phyloP scores from a whole-genome alignment of 2,797 vertebrate species.

The Brotula barbata region DNA sequence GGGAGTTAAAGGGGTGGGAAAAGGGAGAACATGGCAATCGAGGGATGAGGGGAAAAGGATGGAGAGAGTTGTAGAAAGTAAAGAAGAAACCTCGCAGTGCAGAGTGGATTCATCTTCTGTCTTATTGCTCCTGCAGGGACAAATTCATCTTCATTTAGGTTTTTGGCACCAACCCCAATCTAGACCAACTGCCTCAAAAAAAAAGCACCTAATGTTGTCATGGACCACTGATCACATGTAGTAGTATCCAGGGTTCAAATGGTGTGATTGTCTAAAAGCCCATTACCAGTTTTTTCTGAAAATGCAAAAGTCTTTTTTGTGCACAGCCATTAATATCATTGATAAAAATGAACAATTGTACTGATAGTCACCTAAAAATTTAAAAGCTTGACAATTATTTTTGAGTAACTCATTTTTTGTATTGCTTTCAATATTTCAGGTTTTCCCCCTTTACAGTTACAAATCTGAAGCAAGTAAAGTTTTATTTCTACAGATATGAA shows the following conservation, averaged over 20 bases:
- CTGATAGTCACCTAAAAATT: too few species aligned
- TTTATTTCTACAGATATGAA: too few species aligned
- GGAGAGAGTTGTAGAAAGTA: constrained; percentile 46
- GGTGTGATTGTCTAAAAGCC: neutral
- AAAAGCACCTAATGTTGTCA: constrained; percentile 24
- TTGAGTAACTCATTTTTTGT: too few species aligned
- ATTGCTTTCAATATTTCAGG: too few species aligned
- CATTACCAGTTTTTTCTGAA: too few species aligned
- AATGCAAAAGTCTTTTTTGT: too few species aligned
- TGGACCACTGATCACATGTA: constrained; percentile 14
- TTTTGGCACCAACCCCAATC: constrained; percentile 61
- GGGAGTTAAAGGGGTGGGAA: constrained; percentile 46
- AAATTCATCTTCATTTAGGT: constrained; percentile 78
- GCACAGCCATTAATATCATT: too few species aligned
- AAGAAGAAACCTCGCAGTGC: constrained; percentile 61
- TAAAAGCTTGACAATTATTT: too few species aligned
- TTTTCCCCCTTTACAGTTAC: too few species aligned
- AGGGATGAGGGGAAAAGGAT: constrained; percentile 57
- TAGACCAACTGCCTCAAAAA: constrained; percentile 43
- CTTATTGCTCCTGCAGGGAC: constrained; percentile 72
- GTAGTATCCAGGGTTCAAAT: constrained; percentile 5
- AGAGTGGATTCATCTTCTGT: constrained; percentile 74
- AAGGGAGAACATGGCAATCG: constrained; percentile 49
- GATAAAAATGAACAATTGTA: too few species aligned
- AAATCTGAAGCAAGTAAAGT: too few species aligned